A percentile compares a stretch with the other conserved stretches of the same genome.
These are phyloP conservation scores for Gorsachius magnificus DNA, from an alignment of 2,797 vertebrate genomes.

Conservation along the genomic window DNA sequence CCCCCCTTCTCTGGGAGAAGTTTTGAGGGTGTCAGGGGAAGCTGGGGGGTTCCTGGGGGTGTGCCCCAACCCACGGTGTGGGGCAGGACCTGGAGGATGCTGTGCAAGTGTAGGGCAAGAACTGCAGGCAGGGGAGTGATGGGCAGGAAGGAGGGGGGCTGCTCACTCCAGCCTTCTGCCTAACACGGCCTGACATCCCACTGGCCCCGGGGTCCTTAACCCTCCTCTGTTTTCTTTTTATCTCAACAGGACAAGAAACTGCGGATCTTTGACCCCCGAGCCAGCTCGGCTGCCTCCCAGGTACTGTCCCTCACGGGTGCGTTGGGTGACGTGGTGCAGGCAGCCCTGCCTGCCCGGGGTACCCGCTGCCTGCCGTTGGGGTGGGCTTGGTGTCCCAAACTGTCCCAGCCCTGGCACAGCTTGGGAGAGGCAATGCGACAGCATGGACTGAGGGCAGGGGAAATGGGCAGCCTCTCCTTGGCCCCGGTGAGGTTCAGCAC, in stretches of 20 bases:
- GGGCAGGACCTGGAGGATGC: not conserved
- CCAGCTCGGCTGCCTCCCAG: constrained; percentile 83
- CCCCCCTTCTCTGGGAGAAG: not conserved
- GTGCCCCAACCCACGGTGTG: fast-evolving
- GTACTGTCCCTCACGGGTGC: constrained; percentile 62
- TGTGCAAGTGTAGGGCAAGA: not conserved
- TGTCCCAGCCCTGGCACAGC: not conserved
- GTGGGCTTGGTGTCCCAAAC: not conserved
- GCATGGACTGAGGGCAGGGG: not conserved
- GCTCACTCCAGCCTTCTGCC: not conserved
- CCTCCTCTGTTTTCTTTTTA: not conserved
- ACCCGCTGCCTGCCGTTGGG: not conserved
- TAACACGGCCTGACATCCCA: not conserved
- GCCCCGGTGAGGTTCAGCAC: fast-evolving
- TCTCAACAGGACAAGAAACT: constrained; percentile 89
- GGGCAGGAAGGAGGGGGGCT: not conserved
- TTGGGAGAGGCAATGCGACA: fast-evolving
- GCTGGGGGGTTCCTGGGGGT: not conserved
- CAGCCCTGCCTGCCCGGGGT: not conserved
- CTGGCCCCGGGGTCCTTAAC: constrained; percentile 1
- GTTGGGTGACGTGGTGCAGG: not conserved
- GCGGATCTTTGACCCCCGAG: constrained; percentile 90
- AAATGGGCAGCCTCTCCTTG: not conserved
- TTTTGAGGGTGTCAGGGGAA: not conserved
- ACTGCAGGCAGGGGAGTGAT: not conserved